A percentile compares a stretch with the other conserved stretches of the same genome.
These are phyloP conservation scores for Neoitamus cyanurus DNA, from an alignment of 2,888 invertebrate genomes.

Conservation along the genomic window DNA sequence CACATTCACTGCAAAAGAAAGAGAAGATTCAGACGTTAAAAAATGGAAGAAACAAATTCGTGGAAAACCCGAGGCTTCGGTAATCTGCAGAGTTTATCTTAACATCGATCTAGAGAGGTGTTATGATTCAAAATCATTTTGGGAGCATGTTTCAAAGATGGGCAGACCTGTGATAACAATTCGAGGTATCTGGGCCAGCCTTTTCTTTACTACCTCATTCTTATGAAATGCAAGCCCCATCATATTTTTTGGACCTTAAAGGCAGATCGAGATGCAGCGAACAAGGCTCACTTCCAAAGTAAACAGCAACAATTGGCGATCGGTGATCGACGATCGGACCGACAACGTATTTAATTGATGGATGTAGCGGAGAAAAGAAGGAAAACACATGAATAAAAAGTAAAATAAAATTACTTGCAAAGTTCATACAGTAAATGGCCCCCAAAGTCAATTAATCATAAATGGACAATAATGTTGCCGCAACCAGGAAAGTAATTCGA, in stretches of 20 bases:
- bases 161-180: conserved; percentile 44
- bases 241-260: conserved; percentile 18
- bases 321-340: conserved; percentile 32
- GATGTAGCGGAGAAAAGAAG: conserved; percentile 11
- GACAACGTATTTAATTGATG: conserved; percentile 41
- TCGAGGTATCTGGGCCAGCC: not conserved
- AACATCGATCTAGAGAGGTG: conserved; percentile 44
- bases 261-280: not conserved
- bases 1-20: conserved; percentile 80
- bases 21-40: conserved; percentile 40
- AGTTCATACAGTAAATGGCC: conserved; percentile 19
- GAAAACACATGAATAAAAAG: no score
- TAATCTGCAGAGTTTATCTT: conserved; percentile 42
- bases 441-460: conserved; percentile 43
- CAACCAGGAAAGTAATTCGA: conserved; percentile 28
- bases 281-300: not conserved
- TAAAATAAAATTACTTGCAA: conserved; percentile 26
- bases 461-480: conserved; percentile 18
- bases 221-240: not conserved
- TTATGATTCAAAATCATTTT: conserved; percentile 46
- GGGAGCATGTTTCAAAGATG: conserved; percentile 37
- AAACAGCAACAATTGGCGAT: conserved; percentile 40
- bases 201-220: conserved; percentile 29
- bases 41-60: conserved; percentile 48
- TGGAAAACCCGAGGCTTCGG: not conserved